These are phyloP conservation scores for Lasiurus borealis DNA, from an alignment of 2,113 vertebrate species.

Conservation along the genomic window DNA sequence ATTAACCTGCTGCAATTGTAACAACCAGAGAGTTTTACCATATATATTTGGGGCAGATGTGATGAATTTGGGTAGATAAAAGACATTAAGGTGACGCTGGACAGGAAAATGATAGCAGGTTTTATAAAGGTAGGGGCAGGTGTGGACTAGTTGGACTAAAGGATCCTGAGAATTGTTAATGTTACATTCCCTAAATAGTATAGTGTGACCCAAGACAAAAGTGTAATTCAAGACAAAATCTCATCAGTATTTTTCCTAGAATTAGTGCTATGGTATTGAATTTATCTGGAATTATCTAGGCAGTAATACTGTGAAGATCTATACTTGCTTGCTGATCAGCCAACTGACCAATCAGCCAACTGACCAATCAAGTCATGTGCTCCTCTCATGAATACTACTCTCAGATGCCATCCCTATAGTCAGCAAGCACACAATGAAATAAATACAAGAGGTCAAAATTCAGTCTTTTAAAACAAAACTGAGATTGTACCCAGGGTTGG, in stretches of 20 bases:
- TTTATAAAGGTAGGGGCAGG: background rate
- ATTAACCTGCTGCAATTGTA: background rate
- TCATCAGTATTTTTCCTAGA: background rate
- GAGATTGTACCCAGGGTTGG: background rate
- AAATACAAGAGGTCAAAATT: background rate
- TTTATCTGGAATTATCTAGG: conserved; percentile 4
- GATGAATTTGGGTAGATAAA: background rate
- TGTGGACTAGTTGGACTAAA: background rate
- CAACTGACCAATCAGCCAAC: background rate
- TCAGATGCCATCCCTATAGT: background rate
- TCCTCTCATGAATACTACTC: background rate
- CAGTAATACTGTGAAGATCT: background rate
- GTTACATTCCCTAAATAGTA: background rate
- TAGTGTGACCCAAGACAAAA: background rate
- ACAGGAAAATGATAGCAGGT: background rate
- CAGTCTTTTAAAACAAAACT: background rate
- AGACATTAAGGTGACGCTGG: background rate
- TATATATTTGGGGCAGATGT: background rate
- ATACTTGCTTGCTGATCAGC: background rate
- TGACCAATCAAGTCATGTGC: background rate
- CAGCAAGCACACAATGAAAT: background rate
- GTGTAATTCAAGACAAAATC: background rate
- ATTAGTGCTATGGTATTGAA: background rate
- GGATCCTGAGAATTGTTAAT: background rate
- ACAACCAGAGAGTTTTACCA: background rate